These are phyloP conservation scores for Pangasianodon gigas DNA, from an alignment of 2,113 vertebrate species.

Conservation along the genomic window DNA sequence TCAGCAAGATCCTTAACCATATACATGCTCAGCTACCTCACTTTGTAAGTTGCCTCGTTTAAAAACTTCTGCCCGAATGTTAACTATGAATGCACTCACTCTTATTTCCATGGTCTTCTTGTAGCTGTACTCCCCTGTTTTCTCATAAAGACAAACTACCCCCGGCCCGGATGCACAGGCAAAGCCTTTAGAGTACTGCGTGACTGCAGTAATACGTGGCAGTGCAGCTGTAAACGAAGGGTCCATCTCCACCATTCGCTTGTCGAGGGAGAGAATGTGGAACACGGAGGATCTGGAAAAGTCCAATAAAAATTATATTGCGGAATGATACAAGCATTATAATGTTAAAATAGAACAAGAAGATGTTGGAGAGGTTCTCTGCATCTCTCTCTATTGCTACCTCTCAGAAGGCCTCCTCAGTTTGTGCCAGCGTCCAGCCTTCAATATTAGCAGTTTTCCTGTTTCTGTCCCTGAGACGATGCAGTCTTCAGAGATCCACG, in stretches of 20 bases:
- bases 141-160: slow-evolving; percentile 84
- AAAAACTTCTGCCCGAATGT: not conserved
- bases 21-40: not conserved
- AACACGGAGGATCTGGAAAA: not conserved
- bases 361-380: not conserved
- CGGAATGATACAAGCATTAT: not conserved
- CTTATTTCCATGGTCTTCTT: slow-evolving; percentile 79
- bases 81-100: slow-evolving; percentile 68
- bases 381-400: not conserved
- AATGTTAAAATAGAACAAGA: not conserved
- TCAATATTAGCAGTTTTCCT: slow-evolving; percentile 82
- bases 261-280: slow-evolving; percentile 40
- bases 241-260: slow-evolving; percentile 55
- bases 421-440: slow-evolving; percentile 76
- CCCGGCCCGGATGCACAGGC: slow-evolving; percentile 83
- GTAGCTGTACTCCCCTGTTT: slow-evolving; percentile 74
- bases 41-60: slow-evolving; percentile 57
- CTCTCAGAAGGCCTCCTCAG: not conserved
- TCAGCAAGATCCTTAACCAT: not conserved
- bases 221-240: slow-evolving; percentile 11
- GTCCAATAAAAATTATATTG: not conserved
- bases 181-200: slow-evolving; percentile 86
- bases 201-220: slow-evolving; percentile 76
- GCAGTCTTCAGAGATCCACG: slow-evolving; percentile 80
- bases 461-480: slow-evolving; percentile 84